phyloP scores from a whole-genome alignment of 2,113 vertebrate species.

The Cichladusa arquata region DNA sequence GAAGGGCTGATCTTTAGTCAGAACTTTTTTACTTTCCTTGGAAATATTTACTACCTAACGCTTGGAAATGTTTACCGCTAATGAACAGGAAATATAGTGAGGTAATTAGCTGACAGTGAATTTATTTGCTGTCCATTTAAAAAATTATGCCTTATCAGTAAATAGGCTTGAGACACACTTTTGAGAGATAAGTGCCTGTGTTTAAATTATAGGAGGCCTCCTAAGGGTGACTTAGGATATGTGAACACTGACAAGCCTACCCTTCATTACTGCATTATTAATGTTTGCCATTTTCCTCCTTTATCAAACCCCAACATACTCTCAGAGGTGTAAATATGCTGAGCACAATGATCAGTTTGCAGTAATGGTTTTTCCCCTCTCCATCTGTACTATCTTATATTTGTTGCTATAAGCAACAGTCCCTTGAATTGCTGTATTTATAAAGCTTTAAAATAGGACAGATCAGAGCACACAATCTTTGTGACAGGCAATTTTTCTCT shows the following conservation, averaged over 20 bases:
- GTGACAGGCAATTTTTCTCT: neutral
- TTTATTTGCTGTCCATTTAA: neutral
- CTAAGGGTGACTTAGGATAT: neutral
- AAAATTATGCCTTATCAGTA: neutral
- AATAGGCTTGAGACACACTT: neutral
- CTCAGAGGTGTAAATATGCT: neutral
- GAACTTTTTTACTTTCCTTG: neutral
- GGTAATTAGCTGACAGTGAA: neutral
- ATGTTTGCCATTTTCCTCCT: neutral
- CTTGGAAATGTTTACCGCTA: neutral
- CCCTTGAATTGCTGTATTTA: neutral
- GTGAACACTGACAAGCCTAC: neutral
- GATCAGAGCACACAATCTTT: neutral
- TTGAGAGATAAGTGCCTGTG: neutral
- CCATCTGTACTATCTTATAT: neutral
- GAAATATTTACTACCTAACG: neutral
- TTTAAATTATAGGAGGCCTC: neutral
- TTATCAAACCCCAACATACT: neutral
- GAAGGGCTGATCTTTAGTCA: neutral
- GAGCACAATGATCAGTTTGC: neutral
- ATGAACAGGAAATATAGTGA: neutral
- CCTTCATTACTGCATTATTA: neutral
- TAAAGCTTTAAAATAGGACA: neutral
- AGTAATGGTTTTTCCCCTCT: neutral
- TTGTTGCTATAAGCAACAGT: slow-evolving; percentile 41